Evolutionary conservation across 2,797 vertebrate genomes (phyloP).

Genomic region (Rhabdophis nuchalis): DNA sequence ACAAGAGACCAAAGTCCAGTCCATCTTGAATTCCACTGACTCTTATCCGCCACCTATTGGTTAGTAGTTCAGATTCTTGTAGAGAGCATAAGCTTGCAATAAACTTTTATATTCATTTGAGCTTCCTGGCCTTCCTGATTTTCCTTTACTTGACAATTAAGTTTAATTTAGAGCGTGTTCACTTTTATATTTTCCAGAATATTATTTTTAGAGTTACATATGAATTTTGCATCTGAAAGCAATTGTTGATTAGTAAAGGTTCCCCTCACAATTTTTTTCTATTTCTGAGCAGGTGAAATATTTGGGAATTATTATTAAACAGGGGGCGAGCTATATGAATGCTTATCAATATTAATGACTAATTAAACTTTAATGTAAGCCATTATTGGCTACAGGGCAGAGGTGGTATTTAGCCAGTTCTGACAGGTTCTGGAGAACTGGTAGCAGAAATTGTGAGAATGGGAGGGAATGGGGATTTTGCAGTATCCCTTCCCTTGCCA

Average conservation of each 20-base stretch:
- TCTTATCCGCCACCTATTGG: neutral
- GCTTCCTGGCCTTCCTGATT: neutral
- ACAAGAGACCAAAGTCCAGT: neutral
- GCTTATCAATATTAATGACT: conserved; percentile 74
- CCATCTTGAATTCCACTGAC: neutral
- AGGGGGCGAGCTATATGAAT: conserved; percentile 48
- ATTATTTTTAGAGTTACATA: neutral
- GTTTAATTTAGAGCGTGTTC: too few relatives aligned
- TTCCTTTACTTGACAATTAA: neutral
- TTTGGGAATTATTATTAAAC: conserved; percentile 65
- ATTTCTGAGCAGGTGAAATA: conserved; percentile 3
- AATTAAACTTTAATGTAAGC: conserved; percentile 69
- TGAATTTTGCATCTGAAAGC: neutral
- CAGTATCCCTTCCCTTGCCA: too few relatives aligned
- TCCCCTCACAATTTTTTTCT: conserved; percentile 34
- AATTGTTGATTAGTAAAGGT: neutral
- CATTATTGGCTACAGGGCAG: conserved; percentile 45
- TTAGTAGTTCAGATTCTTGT: neutral
- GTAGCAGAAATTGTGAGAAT: too few relatives aligned
- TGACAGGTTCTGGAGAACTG: too few relatives aligned
- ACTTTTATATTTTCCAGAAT: neutral
- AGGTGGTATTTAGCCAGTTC: too few relatives aligned
- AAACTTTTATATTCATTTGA: neutral
- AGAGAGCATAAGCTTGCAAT: neutral
- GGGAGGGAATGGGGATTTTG: too few relatives aligned